These are phyloP conservation scores for Coranthus polyacanthus DNA, from an alignment of 2,797 vertebrate genomes.

Conservation along the genomic window DNA sequence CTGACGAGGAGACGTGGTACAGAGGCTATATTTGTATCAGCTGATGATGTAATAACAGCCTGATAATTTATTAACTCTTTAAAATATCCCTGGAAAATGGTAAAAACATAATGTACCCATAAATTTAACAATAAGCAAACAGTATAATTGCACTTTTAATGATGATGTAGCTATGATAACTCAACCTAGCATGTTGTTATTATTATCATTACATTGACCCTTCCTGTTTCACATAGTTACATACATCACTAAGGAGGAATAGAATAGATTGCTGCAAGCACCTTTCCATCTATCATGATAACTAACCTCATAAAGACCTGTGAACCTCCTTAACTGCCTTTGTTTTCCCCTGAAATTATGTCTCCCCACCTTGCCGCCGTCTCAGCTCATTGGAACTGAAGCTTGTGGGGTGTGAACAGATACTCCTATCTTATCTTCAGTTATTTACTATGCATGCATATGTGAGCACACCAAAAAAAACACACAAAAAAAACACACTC, in stretches of 20 bases:
- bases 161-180: constrained; percentile 3
- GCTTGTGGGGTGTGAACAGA: constrained; percentile 42
- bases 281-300: constrained; percentile 58
- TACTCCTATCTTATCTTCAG: constrained; percentile 35
- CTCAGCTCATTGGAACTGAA: constrained; percentile 54
- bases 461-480: not conserved
- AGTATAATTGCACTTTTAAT: not conserved
- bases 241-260: constrained; percentile 8
- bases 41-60: not conserved
- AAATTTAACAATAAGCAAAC: not conserved
- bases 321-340: constrained; percentile 36
- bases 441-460: constrained; percentile 9
- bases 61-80: too few relatives aligned
- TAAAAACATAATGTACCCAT: not conserved
- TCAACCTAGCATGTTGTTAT: constrained; percentile 14
- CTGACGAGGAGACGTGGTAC: constrained; percentile 1
- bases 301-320: constrained; percentile 52
- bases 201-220: constrained; percentile 1
- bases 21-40: not conserved
- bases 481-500: not conserved
- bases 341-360: constrained; percentile 56
- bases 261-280: constrained; percentile 22
- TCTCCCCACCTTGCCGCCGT: constrained; percentile 35
- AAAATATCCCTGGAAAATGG: not conserved
- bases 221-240: constrained; percentile 13